Conservation (phyloP, 2,888 invertebrate genomes). For the Rugalucina vietnamica region DNA sequence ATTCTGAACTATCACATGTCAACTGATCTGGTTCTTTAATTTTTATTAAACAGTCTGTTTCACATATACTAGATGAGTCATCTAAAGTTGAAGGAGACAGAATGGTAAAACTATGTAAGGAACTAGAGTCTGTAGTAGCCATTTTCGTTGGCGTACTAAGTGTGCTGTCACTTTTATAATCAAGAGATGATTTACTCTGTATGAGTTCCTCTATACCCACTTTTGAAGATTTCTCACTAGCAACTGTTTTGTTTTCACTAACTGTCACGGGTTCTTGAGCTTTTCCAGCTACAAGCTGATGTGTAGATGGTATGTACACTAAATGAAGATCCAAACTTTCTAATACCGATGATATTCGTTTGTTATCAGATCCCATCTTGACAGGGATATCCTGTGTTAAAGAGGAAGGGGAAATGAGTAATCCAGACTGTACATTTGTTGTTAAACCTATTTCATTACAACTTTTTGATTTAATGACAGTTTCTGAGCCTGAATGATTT, state of each 20-base stretch:
- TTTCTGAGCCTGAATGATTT: conserved; percentile 30
- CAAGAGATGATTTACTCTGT: background rate
- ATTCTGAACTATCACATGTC: conserved; percentile 74
- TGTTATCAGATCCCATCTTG: conserved; percentile 70
- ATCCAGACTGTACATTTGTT: conserved; percentile 67
- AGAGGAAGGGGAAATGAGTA: conserved; percentile 74
- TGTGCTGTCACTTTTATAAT: background rate
- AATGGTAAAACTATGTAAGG: conserved; percentile 43
- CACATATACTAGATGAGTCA: conserved; percentile 66
- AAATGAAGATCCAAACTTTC: conserved; percentile 79
- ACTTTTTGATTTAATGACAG: conserved; percentile 25
- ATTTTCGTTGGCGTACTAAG: conserved; percentile 62
- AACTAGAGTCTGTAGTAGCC: conserved; percentile 51
- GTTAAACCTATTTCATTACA: conserved; percentile 44
- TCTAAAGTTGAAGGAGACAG: conserved; percentile 47
- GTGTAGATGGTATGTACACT: conserved; percentile 79
- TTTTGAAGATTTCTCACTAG: background rate
- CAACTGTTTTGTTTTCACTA: background rate
- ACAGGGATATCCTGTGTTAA: conserved; percentile 76
- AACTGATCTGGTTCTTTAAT: conserved; percentile 70
- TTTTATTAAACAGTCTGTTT: conserved; percentile 66
- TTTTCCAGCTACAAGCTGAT: conserved; percentile 71
- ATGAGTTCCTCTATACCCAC: background rate
- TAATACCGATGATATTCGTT: conserved; percentile 78
- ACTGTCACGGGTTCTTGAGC: conserved; percentile 1